Evolutionary conservation across 2,888 invertebrate genomes (phyloP), one percentile per base, ranked within the genome.

Genomic region (Mactromeris polynyma): DNA sequence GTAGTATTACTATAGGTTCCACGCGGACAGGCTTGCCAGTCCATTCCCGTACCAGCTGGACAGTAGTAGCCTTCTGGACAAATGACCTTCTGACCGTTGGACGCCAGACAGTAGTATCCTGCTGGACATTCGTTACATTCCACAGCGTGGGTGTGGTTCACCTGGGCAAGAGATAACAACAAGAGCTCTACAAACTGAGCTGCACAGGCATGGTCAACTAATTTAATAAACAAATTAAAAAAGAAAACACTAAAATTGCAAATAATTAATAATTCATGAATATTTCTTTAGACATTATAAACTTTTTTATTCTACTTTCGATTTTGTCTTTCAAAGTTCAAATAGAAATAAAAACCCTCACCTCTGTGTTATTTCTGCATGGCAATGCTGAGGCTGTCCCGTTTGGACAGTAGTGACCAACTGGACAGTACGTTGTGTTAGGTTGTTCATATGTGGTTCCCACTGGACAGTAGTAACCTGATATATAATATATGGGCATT

Each of bases 31-130:
- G 96, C 91, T 91, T 93, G 90, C 95, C 95, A 95, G 94, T 96
- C 95, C n/a, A 94, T 86, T 4, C 96, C 95, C 1, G 96, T 96
- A 19, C 96, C 96, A 17, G 92, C 94, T 3, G 96, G 96, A 89
- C 96, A 96, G 93, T 94, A 96, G 91, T 96, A 96, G 38, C 96
- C 96, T 2, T 86, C 86, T 0, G 96, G 96, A 88, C 96, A 96
- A 40, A 94, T 93, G 19, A 89, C 93, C 89, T 93, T 94, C 90
- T 94, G 92, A 11, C 96, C 96, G 33, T 79, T 42, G 7, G 92
- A 85, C 14, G 90, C 83, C 31, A 94, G 94, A 92, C 96, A 96
- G 93, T 96, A 96, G 92, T 94, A 95, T 7, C 96, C 96, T 1
- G 96, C 96, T 6, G 96, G 96, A 84, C 96, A 96, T 11, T 90